phyloP scores from a whole-genome alignment of 2,888 invertebrate genomes.

The Falcaria lacertinaria region DNA sequence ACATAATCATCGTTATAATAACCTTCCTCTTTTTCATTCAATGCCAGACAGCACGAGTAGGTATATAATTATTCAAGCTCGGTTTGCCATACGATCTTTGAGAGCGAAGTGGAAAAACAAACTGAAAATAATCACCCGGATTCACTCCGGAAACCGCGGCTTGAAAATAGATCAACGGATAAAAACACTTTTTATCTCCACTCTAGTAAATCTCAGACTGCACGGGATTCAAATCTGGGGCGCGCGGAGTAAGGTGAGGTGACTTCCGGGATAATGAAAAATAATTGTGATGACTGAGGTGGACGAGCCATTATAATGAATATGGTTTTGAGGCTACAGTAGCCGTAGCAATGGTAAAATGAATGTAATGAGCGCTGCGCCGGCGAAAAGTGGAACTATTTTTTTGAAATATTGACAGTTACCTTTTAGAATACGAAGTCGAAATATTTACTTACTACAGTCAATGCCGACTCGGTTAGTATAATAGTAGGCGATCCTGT shows the following conservation, averaged over 20 bases:
- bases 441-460: too few relatives aligned
- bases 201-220: conserved; percentile 5
- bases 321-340: too few relatives aligned
- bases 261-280: neutral
- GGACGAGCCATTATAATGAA: neutral
- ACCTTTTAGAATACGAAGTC: too few relatives aligned
- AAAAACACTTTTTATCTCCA: conserved; percentile 11
- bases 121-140: conserved; percentile 41
- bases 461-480: too few relatives aligned
- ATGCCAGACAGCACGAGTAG: neutral
- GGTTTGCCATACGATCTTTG: conserved; percentile 1
- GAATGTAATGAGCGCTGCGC: too few relatives aligned
- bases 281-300: neutral
- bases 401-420: too few relatives aligned
- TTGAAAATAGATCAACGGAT: conserved; percentile 32
- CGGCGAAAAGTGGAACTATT: too few relatives aligned
- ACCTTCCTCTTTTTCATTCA: neutral
- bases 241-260: neutral
- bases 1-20: neutral
- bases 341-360: too few relatives aligned
- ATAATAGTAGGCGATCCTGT: too few relatives aligned
- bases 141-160: conserved; percentile 35
- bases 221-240: neutral
- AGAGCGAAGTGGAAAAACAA: conserved; percentile 33
- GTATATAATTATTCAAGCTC: neutral